phyloP scores from a whole-genome alignment of 2,888 invertebrate genomes.

The Argyresthia albistria region DNA sequence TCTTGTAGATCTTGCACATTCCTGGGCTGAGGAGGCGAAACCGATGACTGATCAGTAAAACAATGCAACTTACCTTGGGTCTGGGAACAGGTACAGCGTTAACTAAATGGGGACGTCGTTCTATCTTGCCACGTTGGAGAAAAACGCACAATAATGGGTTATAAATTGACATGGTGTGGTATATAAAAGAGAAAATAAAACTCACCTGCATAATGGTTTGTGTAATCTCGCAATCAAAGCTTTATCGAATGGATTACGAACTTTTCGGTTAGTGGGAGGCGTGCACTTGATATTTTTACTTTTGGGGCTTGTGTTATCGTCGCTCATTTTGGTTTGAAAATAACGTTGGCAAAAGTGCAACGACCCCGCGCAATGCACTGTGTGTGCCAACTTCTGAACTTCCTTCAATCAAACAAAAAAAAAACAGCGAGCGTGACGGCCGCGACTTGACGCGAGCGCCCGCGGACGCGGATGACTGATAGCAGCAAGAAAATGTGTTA shows the following conservation, averaged over 20 bases:
- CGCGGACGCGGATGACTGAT: background rate
- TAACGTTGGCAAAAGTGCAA: conserved; percentile 33
- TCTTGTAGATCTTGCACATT: conserved; percentile 66
- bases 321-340: conserved; percentile 38
- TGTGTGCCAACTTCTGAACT: background rate
- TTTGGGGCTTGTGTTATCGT: conserved; percentile 30
- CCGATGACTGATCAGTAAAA: no score
- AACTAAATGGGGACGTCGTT: no score
- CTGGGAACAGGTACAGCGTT: no score
- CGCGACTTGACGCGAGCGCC: background rate
- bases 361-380: conserved; percentile 12
- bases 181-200: no score
- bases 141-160: background rate
- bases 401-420: background rate
- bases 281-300: conserved; percentile 40
- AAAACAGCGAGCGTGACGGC: background rate
- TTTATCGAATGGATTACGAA: conserved; percentile 79
- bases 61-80: no score
- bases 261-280: conserved; percentile 53
- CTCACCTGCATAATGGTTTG: conserved; percentile 79
- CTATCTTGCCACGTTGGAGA: background rate
- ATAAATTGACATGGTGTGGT: no score
- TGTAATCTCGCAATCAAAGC: conserved; percentile 76
- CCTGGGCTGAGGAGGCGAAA: conserved; percentile 39
- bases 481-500: no score